Base-by-base conservation (phyloP, 2,797 vertebrate genomes). In the Sphenodon punctatus region DNA sequence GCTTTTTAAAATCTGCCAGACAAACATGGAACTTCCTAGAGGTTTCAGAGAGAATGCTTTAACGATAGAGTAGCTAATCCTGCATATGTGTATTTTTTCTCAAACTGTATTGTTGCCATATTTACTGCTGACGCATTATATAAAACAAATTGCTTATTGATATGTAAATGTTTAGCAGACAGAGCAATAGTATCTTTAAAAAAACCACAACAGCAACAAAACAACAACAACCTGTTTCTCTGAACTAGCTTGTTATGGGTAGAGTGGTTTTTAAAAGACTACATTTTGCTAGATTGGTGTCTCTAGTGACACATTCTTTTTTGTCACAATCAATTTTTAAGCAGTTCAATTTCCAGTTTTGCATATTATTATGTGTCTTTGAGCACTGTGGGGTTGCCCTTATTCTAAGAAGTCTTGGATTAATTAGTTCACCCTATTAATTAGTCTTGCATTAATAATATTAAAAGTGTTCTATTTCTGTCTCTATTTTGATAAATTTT, bases 61-160 rank as follows among this genome's bases (percentile, higher is more conserved):
- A 48, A 77, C 86, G 83, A 74, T 51, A 87, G 55, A 86, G 76
- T 51, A 89, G 43, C 17, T 51, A 46, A 32, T 69, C 41, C 34
- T 78, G 46, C 56, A 87, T 59, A 75, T 56, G 72, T 6, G 5
- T 69, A 25, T 87, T 93, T 90, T n/a, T 90, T 89, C 59, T 88
- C 85, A 64, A 89, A 92, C 71, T 86, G 48, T 78, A 32, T 78
- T 88, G 82, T 91, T 91, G 56, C 84, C 12, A 25, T 89, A 64
- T 75, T 87, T 80, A 74, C 70, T 81, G 55, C 32, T 80, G 74
- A 85, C 84, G 36, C 81, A 74, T 94, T 94, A 87, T 0, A 10
- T 93, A 92, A 93, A 85, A 59, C 23, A 89, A 89, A 87, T 91
- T 91, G 73, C 78, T 91, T 90, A 84, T 17, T 23, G 32, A 87